Conservation (phyloP, 2,797 vertebrate genomes). For the Delichon dasypus region DNA sequence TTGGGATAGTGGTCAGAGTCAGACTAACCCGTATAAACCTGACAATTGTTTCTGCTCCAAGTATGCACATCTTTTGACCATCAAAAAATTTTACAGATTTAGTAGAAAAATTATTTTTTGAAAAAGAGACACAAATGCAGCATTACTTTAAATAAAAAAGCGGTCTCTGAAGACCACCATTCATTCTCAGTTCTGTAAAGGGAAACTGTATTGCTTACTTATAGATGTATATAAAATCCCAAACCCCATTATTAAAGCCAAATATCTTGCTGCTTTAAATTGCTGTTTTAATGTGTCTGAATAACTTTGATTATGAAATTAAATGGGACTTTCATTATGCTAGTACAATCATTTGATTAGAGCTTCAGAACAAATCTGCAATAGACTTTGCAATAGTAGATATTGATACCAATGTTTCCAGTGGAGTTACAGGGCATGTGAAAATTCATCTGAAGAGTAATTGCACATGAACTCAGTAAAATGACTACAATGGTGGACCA, state of each 20-base stretch:
- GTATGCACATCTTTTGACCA: neutral
- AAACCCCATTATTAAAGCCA: neutral
- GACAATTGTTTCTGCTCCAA: neutral
- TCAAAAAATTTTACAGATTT: neutral
- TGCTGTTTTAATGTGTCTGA: neutral
- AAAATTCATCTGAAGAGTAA: neutral
- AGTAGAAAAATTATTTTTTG: neutral
- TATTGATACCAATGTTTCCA: neutral
- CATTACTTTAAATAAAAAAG: neutral
- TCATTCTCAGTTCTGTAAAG: neutral
- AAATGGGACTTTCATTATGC: neutral
- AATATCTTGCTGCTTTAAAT: neutral
- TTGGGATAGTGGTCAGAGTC: conserved; percentile 10
- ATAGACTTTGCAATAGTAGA: neutral
- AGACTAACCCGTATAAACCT: neutral
- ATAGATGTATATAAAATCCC: neutral
- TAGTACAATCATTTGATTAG: neutral
- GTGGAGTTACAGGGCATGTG: neutral
- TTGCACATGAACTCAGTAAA: neutral
- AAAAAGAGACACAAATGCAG: neutral
- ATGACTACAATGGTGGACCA: neutral
- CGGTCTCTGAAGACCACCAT: neutral
- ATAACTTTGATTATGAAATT: neutral
- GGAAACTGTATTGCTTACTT: neutral
- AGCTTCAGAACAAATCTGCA: neutral